Evolutionary conservation across 2,797 vertebrate species (phyloP), one percentile per base, ranked within the genome.

Genomic region (Thunnus albacares): DNA sequence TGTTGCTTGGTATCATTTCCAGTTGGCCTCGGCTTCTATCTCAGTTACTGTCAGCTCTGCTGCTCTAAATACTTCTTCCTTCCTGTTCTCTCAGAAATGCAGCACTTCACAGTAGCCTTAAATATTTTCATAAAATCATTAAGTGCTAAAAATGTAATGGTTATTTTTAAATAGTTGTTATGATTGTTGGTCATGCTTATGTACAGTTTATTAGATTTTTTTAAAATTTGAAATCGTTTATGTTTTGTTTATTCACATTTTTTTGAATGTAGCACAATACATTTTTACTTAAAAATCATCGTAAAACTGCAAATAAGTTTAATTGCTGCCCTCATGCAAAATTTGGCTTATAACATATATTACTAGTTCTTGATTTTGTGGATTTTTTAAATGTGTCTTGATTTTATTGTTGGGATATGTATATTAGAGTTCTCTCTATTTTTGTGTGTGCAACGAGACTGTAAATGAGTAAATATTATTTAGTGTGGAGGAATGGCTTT

Each of bases 91-190:
- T 65, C 35, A 79, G 62, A 71, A 79, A 64, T 2, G 41, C 70
- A 86, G 76, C 78, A 83, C 18, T 78, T 89, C 63, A 74, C 79
- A 65, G 63, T 81, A 61, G 81, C 83, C 61, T 80, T 81, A 53
- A 62, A 76, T 55, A 10, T 41, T 43, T 2, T 45, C 14, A 18
- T 17, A 9, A 71, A 51, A 51, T 51, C 17, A 20, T 7, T 51
- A n/a, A 73, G 53, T 82, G 81, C 79, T 82, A n/a, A 60, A 81
- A 72, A 3, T 30, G 17, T 20, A 10, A 6, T 6, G 17, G 17
- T 62, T 66, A 1, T 61, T 66, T 53, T 65, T 45, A 1, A 22
- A 43, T 41, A 68, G 30, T 26, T 33, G 0, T 24, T 47, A 71
- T 11, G 18, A 33, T 57, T 45, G 30, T 33, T 1, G 22, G 38